phyloP scores from a whole-genome alignment of 2,797 vertebrate species.

The Geotrypetes seraphini region DNA sequence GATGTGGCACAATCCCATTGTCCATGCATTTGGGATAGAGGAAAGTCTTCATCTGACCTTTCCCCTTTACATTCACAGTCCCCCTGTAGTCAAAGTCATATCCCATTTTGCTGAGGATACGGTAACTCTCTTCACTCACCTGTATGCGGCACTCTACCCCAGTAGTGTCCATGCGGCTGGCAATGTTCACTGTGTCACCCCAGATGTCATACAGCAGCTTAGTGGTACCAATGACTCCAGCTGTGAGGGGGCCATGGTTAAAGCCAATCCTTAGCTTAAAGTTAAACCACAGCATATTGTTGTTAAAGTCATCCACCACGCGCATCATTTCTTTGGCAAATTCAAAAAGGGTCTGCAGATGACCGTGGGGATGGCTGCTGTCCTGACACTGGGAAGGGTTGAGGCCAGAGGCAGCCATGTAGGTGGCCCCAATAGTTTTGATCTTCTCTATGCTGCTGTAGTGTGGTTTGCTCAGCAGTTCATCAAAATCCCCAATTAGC shows the following conservation, averaged over 20 bases:
- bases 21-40: slow-evolving; percentile 84
- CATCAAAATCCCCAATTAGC: slow-evolving; percentile 91
- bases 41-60: slow-evolving; percentile 98
- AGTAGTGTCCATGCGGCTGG: slow-evolving; percentile 96
- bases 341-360: slow-evolving; percentile 84
- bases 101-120: slow-evolving; percentile 79
- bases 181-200: slow-evolving; percentile 97
- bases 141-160: slow-evolving; percentile 94
- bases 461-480: slow-evolving; percentile 73
- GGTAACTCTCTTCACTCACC: slow-evolving; percentile 93
- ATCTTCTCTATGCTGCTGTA: slow-evolving; percentile 93
- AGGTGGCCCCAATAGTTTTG: slow-evolving; percentile 97
- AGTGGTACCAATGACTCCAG: slow-evolving; percentile 94
- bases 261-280: slow-evolving; percentile 94
- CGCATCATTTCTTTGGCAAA: slow-evolving; percentile 96
- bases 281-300: slow-evolving; percentile 95
- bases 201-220: slow-evolving; percentile 96
- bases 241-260: slow-evolving; percentile 90
- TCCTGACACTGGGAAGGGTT: slow-evolving; percentile 72
- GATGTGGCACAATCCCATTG: slow-evolving; percentile 80
- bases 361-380: slow-evolving; percentile 65
- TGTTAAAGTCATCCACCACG: slow-evolving; percentile 96
- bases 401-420: slow-evolving; percentile 93
- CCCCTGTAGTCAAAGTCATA: slow-evolving; percentile 94
- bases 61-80: slow-evolving; percentile 96